Evolutionary conservation across 2,797 vertebrate species (phyloP), one percentile per base, ranked within the genome.

Genomic region (Lutjanus argentimaculatus): DNA sequence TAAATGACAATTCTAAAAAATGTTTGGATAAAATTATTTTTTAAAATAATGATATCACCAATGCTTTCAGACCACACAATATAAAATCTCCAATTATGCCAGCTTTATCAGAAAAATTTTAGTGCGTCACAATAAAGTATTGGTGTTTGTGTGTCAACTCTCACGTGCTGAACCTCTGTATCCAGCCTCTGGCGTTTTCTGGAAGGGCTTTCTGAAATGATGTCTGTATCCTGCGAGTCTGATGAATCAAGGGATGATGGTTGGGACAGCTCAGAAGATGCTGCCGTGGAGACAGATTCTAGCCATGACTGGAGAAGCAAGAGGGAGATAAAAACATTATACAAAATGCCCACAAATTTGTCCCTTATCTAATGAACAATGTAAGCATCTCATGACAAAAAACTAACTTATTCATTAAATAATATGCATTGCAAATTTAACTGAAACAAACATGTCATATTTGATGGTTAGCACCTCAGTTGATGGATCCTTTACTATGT

Each of bases 401-500:
- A 57, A 5, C 21, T 22, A 57, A 4, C 8, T 17, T 30, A 6
- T 49, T 45, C 22, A 65, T 49, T 65, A 40, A 67, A 67, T n/a
- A 51, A 30, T 19, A 30, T 6, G 13, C 36, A 17, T 65, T 67
- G 40, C 12, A 63, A 45, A 45, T 63, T 2, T 36, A 66, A 66
- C 25, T 36, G 46, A 67, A 7, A 52, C 48, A 36, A 67, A 67
- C 48, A 48, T 25, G 45, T 65, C 48, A 67, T n/a, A 67, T 67
- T 49, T 67, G 16, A 67, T 67, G 64, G 64, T 36, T 19, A 67
- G 9, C 15, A 66, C 64, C 13, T 48, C 64, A 36, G 1, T 1
- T 67, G 48, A 67, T 0, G 48, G 64, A 52, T 67, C 64, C 46
- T n/a, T 67, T 13, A 67, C 48, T 12, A 67, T 25, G 40, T 67